Evolutionary conservation across 35 echinoderm and acorn worm species (phyloP).

Genomic region (Stichopus chloronotus): DNA sequence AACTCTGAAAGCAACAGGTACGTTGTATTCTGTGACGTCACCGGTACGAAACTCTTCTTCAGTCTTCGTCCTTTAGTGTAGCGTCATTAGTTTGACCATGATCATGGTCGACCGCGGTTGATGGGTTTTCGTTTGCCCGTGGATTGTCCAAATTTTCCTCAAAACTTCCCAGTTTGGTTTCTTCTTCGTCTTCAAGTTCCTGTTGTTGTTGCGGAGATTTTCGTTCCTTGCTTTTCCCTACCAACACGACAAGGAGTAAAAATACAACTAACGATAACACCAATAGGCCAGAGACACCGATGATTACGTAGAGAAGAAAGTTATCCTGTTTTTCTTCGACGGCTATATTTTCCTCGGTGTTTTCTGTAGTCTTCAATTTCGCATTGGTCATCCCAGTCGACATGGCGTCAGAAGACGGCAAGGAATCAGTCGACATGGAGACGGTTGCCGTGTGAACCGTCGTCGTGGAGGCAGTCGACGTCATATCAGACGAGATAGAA

Average conservation of each 20-base stretch:
- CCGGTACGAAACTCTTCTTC: background rate
- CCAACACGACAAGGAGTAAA: background rate
- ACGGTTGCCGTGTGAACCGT: no score
- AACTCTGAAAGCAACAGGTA: background rate
- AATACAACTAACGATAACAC: background rate
- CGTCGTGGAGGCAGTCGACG: background rate
- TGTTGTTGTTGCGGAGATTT: background rate
- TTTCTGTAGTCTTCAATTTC: background rate
- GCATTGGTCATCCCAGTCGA: background rate
- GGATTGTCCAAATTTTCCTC: background rate
- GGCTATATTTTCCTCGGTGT: background rate
- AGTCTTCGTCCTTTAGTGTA: background rate
- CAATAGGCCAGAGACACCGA: background rate
- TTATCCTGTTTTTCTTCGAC: background rate
- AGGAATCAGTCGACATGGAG: no score
- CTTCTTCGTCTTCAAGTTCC: background rate
- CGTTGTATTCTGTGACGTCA: constrained; percentile 4
- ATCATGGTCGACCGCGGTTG: no score
- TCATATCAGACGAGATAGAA: background rate
- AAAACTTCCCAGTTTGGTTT: background rate
- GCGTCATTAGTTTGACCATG: no score
- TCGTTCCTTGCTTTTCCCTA: background rate
- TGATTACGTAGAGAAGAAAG: background rate
- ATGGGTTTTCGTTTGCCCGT: background rate
- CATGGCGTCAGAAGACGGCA: no score